Percentiles rank a stretch among this genome's conserved stretches.
Conservation (phyloP, 2,888 invertebrate species). For the Cataglyphis cursor region DNA sequence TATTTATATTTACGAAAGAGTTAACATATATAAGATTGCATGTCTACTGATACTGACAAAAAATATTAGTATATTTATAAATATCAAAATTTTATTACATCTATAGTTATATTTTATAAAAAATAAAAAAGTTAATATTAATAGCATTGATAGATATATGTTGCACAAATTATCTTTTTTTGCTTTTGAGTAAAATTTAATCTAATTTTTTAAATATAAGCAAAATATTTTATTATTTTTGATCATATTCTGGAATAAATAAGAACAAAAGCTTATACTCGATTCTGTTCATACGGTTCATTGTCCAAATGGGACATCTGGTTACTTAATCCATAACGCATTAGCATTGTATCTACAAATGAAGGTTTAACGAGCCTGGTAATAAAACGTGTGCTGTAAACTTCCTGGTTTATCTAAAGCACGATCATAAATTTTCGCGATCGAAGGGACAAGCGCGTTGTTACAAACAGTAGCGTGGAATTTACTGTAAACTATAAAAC, state of each 20-base stretch:
- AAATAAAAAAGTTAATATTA: background rate
- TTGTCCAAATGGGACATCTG: background rate
- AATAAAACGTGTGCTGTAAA: slow-evolving; percentile 63
- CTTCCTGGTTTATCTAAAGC: slow-evolving; percentile 59
- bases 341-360: slow-evolving; percentile 45
- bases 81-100: slow-evolving; percentile 19
- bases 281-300: background rate
- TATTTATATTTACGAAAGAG: background rate
- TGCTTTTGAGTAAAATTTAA: background rate
- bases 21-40: background rate
- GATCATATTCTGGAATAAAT: background rate
- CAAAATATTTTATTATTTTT: background rate
- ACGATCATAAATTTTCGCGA: slow-evolving; percentile 65
- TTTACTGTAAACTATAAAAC: slow-evolving; percentile 67
- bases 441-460: slow-evolving; percentile 59
- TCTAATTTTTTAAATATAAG: background rate
- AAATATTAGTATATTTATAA: background rate
- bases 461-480: slow-evolving; percentile 71
- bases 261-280: background rate
- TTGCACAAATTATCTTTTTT: background rate
- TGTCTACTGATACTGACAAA: background rate
- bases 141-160: background rate
- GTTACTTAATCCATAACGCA: slow-evolving; percentile 42
- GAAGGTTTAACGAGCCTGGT: slow-evolving; percentile 62
- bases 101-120: background rate